A percentile compares a stretch with the other conserved stretches of the same genome.
These are phyloP conservation scores for Synaphobranchus kaupii DNA, from an alignment of 2,797 vertebrate genomes.

Conservation along the genomic window DNA sequence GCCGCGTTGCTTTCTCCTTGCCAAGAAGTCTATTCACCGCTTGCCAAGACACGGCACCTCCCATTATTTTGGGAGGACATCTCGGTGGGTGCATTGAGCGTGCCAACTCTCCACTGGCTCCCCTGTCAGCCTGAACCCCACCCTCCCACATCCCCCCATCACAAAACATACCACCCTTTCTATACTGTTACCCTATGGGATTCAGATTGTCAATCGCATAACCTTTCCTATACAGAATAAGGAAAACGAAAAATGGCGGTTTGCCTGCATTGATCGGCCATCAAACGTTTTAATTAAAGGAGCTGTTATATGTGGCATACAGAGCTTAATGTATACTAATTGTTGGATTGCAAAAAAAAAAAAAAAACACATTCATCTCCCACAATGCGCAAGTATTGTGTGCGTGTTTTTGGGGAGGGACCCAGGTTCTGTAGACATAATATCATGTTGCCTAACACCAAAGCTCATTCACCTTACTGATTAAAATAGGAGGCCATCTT, in stretches of 20 bases:
- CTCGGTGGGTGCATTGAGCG: conserved; percentile 34
- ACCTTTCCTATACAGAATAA: conserved; percentile 24
- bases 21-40: conserved; percentile 66
- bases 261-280: conserved; percentile 27
- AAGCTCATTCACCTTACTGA: not conserved
- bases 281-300: conserved; percentile 26
- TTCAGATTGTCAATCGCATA: conserved; percentile 25
- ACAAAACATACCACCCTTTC: conserved; percentile 24
- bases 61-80: conserved; percentile 65
- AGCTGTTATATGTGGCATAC: not conserved
- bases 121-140: conserved; percentile 12
- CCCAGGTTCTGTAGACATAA: not conserved
- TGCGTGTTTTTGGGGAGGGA: not conserved
- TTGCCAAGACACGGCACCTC: conserved; percentile 66
- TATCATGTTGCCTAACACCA: not conserved
- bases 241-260: not conserved
- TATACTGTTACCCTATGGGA: conserved; percentile 11
- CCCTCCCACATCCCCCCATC: not conserved
- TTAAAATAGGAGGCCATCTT: not conserved
- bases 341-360: not conserved
- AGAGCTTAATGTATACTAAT: not conserved
- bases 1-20: conserved; percentile 50
- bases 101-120: conserved; percentile 61
- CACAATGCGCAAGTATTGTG: not conserved
- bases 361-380: not conserved